phyloP scores from a whole-genome alignment of 2,113 vertebrate species.

The Piprites chloris region DNA sequence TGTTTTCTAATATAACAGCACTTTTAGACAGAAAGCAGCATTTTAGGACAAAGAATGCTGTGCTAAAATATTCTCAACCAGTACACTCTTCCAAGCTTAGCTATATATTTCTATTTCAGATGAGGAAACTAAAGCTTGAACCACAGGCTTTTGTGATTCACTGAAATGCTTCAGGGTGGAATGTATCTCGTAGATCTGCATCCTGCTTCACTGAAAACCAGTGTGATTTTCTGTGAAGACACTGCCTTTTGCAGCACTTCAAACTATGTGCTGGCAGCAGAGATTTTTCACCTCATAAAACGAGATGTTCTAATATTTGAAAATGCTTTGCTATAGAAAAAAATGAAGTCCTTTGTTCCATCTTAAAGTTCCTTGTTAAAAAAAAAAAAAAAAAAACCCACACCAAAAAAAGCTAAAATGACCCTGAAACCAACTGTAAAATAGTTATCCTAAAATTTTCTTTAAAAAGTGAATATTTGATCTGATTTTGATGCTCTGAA shows the following conservation, averaged over 20 bases:
- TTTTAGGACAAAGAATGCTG: not conserved
- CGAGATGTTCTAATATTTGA: not conserved
- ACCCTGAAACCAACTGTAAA: not conserved
- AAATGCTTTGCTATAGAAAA: not conserved
- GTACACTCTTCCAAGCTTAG: not conserved
- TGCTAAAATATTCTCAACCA: not conserved
- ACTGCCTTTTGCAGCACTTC: not conserved
- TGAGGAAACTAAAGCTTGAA: not conserved
- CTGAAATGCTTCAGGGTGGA: not conserved
- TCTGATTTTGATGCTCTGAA: not conserved
- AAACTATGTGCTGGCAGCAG: not conserved
- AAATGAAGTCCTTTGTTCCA: not conserved
- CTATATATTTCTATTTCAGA: not conserved
- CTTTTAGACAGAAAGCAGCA: not conserved
- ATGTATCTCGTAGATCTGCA: not conserved
- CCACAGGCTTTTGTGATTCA: not conserved
- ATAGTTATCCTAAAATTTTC: not conserved
- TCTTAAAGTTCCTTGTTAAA: not conserved
- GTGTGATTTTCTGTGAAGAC: not conserved
- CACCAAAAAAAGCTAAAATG: not conserved
- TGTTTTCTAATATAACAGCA: not conserved
- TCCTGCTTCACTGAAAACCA: not conserved
- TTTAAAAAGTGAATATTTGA: not conserved
- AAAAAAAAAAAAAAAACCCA: not conserved
- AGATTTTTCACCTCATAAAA: conserved; percentile 45